Evolutionary conservation across 2,888 invertebrate species (phyloP).

Genomic region (Caenorhabditis japonica): DNA sequence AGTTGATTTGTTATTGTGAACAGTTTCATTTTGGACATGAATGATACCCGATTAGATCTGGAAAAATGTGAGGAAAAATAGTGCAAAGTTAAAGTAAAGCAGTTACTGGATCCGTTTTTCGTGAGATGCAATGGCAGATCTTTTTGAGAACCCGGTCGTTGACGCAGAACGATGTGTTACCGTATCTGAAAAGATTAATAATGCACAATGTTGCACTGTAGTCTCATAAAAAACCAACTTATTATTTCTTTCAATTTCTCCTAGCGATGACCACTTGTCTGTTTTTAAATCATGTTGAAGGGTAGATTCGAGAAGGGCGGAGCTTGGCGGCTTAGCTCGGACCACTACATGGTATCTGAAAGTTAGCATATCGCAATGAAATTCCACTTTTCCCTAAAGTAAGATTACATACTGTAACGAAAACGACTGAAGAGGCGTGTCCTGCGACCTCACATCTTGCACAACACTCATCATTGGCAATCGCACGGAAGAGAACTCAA

Average conservation of each 20-base stretch:
- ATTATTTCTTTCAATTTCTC: constrained; percentile 68
- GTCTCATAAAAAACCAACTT: constrained; percentile 48
- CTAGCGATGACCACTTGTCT: constrained; percentile 48
- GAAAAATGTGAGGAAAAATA: not conserved
- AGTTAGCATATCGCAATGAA: not conserved
- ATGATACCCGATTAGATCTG: constrained; percentile 8
- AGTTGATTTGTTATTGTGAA: too few relatives aligned
- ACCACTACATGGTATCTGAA: constrained; percentile 60
- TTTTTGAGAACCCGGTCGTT: constrained; percentile 62
- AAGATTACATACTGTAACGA: constrained; percentile 17
- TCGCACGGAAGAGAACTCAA: constrained; percentile 40
- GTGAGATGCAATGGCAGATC: constrained; percentile 63
- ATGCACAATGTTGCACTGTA: too few relatives aligned
- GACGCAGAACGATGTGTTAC: constrained; percentile 66
- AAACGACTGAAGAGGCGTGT: constrained; percentile 32
- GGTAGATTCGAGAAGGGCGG: constrained; percentile 59
- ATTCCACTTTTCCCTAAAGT: too few relatives aligned
- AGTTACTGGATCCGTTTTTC: constrained; percentile 32
- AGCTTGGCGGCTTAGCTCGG: constrained; percentile 55
- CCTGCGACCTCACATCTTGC: constrained; percentile 20
- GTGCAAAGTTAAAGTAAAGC: constrained; percentile 14
- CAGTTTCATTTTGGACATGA: constrained; percentile 10
- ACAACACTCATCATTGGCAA: constrained; percentile 41
- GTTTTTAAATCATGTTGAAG: constrained; percentile 56
- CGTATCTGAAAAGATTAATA: constrained; percentile 58